These are phyloP conservation scores for Oreotrochilus melanogaster DNA, from an alignment of 2,113 vertebrate genomes.

Conservation along the genomic window DNA sequence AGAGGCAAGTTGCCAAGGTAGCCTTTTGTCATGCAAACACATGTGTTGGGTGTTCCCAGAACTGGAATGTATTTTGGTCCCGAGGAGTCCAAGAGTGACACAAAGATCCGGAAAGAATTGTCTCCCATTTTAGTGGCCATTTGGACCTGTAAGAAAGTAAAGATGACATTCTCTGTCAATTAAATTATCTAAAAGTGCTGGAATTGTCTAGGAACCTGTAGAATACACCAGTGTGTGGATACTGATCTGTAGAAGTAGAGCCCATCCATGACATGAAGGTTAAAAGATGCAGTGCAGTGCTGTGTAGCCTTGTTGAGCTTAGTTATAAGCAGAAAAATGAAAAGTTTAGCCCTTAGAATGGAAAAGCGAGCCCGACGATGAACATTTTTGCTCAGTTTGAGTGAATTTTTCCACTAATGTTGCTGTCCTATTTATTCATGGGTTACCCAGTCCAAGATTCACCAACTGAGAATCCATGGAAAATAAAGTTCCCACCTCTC, in stretches of 20 bases:
- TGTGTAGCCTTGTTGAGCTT: not conserved
- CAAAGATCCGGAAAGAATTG: not conserved
- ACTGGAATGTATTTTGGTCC: not conserved
- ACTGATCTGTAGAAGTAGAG: not conserved
- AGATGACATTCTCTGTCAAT: not conserved
- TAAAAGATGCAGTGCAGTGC: not conserved
- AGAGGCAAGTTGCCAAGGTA: not conserved
- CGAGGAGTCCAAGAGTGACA: not conserved
- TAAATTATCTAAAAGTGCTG: not conserved
- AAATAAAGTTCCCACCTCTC: not conserved
- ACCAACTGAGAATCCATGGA: not conserved
- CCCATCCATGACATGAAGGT: not conserved
- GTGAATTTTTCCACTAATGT: not conserved
- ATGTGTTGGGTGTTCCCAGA: not conserved
- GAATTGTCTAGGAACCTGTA: not conserved
- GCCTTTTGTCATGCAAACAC: not conserved
- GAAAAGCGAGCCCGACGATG: not conserved
- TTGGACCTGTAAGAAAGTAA: not conserved
- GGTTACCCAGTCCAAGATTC: not conserved
- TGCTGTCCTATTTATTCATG: not conserved
- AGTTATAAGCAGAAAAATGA: not conserved
- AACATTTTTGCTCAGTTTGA: not conserved
- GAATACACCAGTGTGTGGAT: not conserved
- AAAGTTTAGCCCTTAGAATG: not conserved
- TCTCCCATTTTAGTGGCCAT: not conserved